Percentiles rank a stretch among this genome's conserved stretches.
phyloP scores from a whole-genome alignment of 92 coral and sea anemone genomes.

The Porites rus region DNA sequence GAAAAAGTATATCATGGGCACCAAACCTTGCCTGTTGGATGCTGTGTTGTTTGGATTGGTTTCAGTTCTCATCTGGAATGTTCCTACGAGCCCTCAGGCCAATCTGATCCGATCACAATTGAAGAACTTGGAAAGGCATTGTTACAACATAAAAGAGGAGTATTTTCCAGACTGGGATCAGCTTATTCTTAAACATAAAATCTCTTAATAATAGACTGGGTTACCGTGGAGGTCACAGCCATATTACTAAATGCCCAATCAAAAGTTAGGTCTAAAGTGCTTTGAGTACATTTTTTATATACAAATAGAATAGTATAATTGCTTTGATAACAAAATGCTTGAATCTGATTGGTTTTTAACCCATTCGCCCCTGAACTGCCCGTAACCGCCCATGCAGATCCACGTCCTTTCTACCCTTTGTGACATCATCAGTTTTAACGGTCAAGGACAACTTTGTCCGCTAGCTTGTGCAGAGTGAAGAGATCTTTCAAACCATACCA shows the following conservation, averaged over 20 bases:
- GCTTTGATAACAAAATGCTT: no score
- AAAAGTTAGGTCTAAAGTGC: no score
- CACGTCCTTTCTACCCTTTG: no score
- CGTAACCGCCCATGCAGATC: no score
- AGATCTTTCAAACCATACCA: no score
- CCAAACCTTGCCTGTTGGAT: slow-evolving; percentile 74
- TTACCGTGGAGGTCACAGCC: not conserved
- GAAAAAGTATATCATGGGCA: slow-evolving; percentile 75
- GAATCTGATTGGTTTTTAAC: no score
- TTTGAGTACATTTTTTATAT: no score
- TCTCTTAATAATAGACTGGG: slow-evolving; percentile 19
- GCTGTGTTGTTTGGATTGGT: slow-evolving; percentile 78
- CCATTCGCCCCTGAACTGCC: no score
- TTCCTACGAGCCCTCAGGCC: slow-evolving; percentile 74
- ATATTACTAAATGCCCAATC: not conserved
- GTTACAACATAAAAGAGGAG: slow-evolving; percentile 67
- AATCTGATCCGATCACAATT: slow-evolving; percentile 64
- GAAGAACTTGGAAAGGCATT: slow-evolving; percentile 70
- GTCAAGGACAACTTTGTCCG: no score
- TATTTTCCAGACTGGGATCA: slow-evolving; percentile 90
- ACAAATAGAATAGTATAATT: no score
- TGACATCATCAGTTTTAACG: no score
- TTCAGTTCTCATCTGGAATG: slow-evolving; percentile 63
- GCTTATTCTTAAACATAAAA: slow-evolving; percentile 45
- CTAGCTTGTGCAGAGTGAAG: no score